Base-by-base conservation (phyloP, 2,797 vertebrate genomes). In the Falco concolor region DNA sequence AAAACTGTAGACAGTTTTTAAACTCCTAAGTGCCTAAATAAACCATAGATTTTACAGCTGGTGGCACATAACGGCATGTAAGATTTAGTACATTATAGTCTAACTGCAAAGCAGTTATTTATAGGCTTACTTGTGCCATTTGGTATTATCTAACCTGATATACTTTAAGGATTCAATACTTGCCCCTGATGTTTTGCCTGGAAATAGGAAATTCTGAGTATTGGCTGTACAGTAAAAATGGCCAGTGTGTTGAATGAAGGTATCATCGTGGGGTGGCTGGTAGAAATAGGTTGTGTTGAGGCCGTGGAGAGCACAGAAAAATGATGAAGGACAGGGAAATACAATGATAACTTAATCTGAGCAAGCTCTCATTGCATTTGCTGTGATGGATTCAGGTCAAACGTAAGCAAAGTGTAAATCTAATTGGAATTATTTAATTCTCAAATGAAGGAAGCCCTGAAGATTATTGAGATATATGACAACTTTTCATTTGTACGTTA, bases 301-400 rank as follows among this genome's bases (percentile, higher is more conserved):
- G 38, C 65, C 3, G 1, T 5, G 63, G 42, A 72, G 10, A 87
- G 30, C 42, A 59, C 27, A 86, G 70, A 80, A 79, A 74, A 85
- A 91, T 30, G 8, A 50, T 13, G 38, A 90, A 90, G 87, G 69
- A 78, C 69, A 67, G 68, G 27, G 79, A 95, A 95, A 96, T 65
- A 64, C 19, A 83, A 42, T 65, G 70, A 54, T 68, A 93, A 95
- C 75, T 63, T 94, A 92, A 97, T 94, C 83, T 95, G n/a, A 79
- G 91, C 40, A 69, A 85, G 53, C 42, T 92, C 87, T 89, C 42
- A 47, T 89, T 97, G 72, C 60, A 96, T 57, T 42, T 87, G 59
- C 86, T 74, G 70, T 77, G 82, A 95, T 89, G 74, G 74, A 79
- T 64, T 72, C 94, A 52, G 69, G 81, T 87, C 85, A 95, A 95